phyloP scores from a whole-genome alignment of 2,797 vertebrate genomes.

The Luscinia luscinia region DNA sequence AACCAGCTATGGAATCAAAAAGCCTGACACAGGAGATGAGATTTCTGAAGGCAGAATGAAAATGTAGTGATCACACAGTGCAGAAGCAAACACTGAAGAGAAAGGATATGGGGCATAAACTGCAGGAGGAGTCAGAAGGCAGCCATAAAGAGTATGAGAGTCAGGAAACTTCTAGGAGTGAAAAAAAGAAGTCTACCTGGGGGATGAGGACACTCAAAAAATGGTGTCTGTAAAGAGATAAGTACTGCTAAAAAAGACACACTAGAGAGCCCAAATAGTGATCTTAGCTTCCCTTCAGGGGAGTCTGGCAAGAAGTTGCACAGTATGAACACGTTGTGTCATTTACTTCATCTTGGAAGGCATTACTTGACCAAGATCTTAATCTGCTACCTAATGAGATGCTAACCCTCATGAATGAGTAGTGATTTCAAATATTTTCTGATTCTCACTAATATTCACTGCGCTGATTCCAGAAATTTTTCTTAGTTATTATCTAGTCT shows the following conservation, averaged over 20 bases:
- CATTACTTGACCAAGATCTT: not conserved
- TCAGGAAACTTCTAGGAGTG: not conserved
- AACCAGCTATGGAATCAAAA: constrained; percentile 7
- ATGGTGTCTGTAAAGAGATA: not conserved
- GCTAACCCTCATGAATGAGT: not conserved
- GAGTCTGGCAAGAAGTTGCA: not conserved
- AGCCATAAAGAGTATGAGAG: not conserved
- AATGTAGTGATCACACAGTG: not conserved
- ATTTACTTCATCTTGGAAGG: not conserved
- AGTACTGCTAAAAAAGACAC: not conserved
- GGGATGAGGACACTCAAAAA: not conserved
- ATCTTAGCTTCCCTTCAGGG: not conserved
- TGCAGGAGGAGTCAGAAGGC: not conserved
- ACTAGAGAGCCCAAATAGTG: not conserved
- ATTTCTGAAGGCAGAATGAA: not conserved
- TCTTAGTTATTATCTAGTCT: not conserved
- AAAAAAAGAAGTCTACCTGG: not conserved
- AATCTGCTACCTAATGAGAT: not conserved
- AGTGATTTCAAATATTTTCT: not conserved
- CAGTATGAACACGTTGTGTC: rapidly evolving
- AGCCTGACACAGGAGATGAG: not conserved
- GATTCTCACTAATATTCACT: not conserved
- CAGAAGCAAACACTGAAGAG: not conserved
- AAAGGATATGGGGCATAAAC: not conserved
- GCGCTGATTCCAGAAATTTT: not conserved